Evolutionary conservation across 2,113 vertebrate species (phyloP).

Genomic region (Trogon surrucura): DNA sequence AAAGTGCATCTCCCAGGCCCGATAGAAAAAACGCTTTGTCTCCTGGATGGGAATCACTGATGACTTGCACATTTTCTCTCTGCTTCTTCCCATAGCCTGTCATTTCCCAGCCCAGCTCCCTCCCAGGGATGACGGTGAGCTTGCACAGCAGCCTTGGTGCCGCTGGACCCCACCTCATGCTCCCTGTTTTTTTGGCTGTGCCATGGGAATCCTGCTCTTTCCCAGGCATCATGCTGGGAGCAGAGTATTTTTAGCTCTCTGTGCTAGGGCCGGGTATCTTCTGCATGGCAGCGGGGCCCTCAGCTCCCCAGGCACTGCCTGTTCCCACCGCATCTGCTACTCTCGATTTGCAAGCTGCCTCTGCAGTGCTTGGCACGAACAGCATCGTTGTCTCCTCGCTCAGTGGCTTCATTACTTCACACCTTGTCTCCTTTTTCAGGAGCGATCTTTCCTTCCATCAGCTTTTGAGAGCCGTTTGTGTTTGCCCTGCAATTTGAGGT

Average conservation of each 20-base stretch:
- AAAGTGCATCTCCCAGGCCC: neutral
- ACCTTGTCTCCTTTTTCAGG: neutral
- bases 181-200: neutral
- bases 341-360: neutral
- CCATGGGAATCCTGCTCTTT: neutral
- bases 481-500: neutral
- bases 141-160: neutral
- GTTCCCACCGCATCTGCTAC: constrained; percentile 22
- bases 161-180: neutral
- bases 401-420: neutral
- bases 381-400: fast-evolving
- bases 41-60: neutral
- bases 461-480: neutral
- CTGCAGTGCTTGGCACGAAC: neutral
- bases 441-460: neutral
- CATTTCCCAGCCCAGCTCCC: neutral
- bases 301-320: neutral
- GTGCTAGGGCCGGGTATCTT: fast-evolving
- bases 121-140: neutral
- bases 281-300: neutral
- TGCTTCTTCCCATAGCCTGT: neutral
- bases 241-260: neutral
- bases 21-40: neutral
- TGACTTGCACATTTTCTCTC: neutral
- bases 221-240: neutral